Evolutionary conservation across 2,113 vertebrate genomes (phyloP).

Genomic region (Hoplias malabaricus): DNA sequence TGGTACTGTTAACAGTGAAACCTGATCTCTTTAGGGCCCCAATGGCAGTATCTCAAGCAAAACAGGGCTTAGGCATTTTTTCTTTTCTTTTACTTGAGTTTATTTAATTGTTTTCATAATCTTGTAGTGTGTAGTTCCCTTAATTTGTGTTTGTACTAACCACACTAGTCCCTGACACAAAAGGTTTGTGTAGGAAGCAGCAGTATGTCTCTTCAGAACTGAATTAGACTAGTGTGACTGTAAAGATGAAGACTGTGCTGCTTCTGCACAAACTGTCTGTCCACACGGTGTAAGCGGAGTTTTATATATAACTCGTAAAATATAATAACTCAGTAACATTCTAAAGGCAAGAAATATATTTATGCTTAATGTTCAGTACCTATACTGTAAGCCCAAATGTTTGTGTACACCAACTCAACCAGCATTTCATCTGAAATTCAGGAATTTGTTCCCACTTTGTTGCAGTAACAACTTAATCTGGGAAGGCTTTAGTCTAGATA

Average conservation of each 20-base stretch:
- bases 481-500: too few species aligned
- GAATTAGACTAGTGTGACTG: background rate
- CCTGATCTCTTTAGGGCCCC: too few species aligned
- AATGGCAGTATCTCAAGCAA: background rate
- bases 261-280: constrained; percentile 50
- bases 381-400: background rate
- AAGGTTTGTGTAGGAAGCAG: constrained; percentile 50
- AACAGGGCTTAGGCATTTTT: constrained; percentile 9
- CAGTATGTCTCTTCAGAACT: background rate
- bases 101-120: constrained; percentile 48
- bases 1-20: background rate
- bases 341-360: background rate
- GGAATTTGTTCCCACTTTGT: too few species aligned
- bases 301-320: too few species aligned
- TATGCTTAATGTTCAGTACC: background rate
- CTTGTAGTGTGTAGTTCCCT: constrained; percentile 48
- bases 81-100: constrained; percentile 53
- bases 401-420: too few species aligned
- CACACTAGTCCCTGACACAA: constrained; percentile 56
- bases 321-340: too few species aligned
- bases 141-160: constrained; percentile 73
- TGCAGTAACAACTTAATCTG: too few species aligned
- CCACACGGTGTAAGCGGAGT: constrained; percentile 51
- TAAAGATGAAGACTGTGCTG: constrained; percentile 17
- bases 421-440: too few species aligned